A percentile compares a stretch with the other conserved stretches of the same genome.
Evolutionary conservation across 2,113 vertebrate species (phyloP).

Genomic region (Neopipo cinnamomea): DNA sequence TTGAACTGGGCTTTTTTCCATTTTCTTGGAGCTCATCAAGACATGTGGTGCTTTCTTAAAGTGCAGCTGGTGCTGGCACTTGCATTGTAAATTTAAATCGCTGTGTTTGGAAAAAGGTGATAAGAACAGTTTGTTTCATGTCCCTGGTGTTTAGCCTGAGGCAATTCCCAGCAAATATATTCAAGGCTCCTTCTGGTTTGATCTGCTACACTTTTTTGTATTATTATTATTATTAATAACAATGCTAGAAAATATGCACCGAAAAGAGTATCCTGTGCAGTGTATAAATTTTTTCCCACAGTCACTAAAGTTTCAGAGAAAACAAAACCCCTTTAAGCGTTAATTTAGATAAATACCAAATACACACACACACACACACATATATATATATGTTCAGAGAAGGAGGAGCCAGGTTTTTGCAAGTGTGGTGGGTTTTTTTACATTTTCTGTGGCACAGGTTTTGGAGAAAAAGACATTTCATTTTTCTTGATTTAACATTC

Average conservation of each 20-base stretch:
- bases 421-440: neutral
- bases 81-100: conserved; percentile 79
- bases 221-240: conserved; percentile 60
- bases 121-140: conserved; percentile 80
- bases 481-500: neutral
- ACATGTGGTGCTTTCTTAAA: conserved; percentile 79
- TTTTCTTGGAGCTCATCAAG: conserved; percentile 74
- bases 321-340: neutral
- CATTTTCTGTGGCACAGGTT: neutral
- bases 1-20: conserved; percentile 76
- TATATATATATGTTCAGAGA: neutral
- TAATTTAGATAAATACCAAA: neutral
- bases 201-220: conserved; percentile 53
- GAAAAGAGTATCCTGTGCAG: neutral
- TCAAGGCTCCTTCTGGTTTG: conserved; percentile 73
- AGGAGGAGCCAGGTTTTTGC: neutral
- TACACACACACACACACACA: too few relatives aligned
- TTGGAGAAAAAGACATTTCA: neutral
- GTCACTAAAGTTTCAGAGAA: neutral
- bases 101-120: conserved; percentile 76
- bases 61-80: conserved; percentile 78
- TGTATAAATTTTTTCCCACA: neutral
- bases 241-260: conserved; percentile 34
- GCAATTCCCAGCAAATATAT: conserved; percentile 70
- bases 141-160: conserved; percentile 75